Percentiles rank a stretch among this genome's conserved stretches.
phyloP scores from a whole-genome alignment of 2,113 vertebrate species.

The Zeus faber region DNA sequence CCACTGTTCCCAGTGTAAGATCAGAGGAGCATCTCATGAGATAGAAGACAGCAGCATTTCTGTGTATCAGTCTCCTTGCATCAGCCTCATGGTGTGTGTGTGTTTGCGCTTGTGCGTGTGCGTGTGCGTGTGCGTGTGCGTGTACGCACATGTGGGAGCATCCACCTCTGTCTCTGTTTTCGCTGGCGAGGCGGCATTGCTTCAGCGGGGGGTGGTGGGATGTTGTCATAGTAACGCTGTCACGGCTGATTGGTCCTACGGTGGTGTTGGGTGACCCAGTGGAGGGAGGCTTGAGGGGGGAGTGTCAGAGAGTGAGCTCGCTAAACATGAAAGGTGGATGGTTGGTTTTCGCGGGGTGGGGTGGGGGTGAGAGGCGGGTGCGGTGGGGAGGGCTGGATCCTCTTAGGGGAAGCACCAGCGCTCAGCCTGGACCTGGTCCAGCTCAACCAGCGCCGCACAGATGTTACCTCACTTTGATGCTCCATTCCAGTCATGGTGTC shows the following conservation, averaged over 20 bases:
- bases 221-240: conserved; percentile 64
- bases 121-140: conserved; percentile 20
- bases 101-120: conserved; percentile 16
- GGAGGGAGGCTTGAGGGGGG: conserved; percentile 1
- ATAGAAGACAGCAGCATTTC: conserved; percentile 50
- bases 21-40: conserved; percentile 28
- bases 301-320: background rate
- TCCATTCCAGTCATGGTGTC: conserved; percentile 6
- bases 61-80: conserved; percentile 55
- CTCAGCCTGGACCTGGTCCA: conserved; percentile 18
- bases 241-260: conserved; percentile 42
- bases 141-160: conserved; percentile 23
- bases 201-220: conserved; percentile 27
- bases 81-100: conserved; percentile 50
- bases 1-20: conserved; percentile 21
- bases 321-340: conserved; percentile 24
- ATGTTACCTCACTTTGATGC: too few species aligned
- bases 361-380: conserved; percentile 2
- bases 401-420: conserved; percentile 4
- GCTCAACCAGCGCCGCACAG: too few species aligned
- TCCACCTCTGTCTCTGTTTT: conserved; percentile 22
- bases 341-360: too few species aligned
- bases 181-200: too few species aligned
- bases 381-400: background rate
- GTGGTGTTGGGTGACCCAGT: conserved; percentile 35